Conservation (phyloP, 2,797 vertebrate species). For the Danio choprae region DNA sequence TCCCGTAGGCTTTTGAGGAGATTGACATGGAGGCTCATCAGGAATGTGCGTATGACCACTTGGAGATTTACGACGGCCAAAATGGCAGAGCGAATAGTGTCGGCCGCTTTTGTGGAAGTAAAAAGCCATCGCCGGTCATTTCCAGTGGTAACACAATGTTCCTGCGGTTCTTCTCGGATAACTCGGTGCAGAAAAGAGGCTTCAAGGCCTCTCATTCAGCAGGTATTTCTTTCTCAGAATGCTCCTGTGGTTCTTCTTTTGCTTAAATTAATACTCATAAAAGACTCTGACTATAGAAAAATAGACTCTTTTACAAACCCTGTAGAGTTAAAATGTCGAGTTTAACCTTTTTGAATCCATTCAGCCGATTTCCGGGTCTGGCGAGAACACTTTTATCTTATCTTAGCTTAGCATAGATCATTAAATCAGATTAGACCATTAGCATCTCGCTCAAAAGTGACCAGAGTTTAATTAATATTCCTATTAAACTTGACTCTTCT, state of each 20-base stretch:
- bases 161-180: conserved; percentile 93
- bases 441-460: no score
- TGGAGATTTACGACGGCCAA: conserved; percentile 89
- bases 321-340: no score
- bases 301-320: no score
- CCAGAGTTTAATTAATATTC: no score
- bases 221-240: conserved; percentile 72
- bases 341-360: no score
- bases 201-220: conserved; percentile 91
- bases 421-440: no score
- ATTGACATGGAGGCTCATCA: conserved; percentile 94
- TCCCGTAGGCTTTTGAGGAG: conserved; percentile 85
- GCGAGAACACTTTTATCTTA: no score
- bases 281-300: no score
- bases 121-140: conserved; percentile 86
- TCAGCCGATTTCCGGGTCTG: no score
- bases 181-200: conserved; percentile 95
- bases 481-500: no score
- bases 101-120: conserved; percentile 92
- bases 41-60: conserved; percentile 94
- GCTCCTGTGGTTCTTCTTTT: not conserved
- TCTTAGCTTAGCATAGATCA: no score
- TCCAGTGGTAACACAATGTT: conserved; percentile 89
- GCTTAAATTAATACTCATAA: no score
- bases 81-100: conserved; percentile 84